These are phyloP conservation scores for Neria commutata DNA, from an alignment of 2,888 invertebrate genomes.

Conservation along the genomic window DNA sequence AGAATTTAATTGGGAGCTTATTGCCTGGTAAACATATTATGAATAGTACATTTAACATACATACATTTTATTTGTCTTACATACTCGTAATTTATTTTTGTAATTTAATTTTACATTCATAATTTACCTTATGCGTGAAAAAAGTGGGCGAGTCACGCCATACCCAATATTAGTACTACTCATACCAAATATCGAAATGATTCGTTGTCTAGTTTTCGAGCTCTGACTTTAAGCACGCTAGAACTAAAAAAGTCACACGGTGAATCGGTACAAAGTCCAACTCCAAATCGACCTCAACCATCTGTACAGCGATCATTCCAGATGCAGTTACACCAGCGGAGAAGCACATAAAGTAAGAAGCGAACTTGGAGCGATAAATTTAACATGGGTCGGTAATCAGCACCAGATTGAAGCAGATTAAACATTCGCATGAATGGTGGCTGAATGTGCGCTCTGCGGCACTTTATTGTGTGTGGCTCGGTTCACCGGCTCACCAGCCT, in stretches of 20 bases:
- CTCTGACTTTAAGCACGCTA: too few relatives aligned
- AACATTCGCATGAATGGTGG: conserved; percentile 56
- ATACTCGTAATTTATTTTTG: too few relatives aligned
- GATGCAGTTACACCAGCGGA: conserved; percentile 18
- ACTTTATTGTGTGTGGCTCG: conserved; percentile 34
- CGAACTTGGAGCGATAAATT: conserved; percentile 56
- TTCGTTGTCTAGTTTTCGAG: too few relatives aligned
- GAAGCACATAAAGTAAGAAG: conserved; percentile 19
- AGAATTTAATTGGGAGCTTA: too few relatives aligned
- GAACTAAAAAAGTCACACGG: conserved; percentile 13
- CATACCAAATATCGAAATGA: too few relatives aligned
- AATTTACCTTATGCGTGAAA: too few relatives aligned
- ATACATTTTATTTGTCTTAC: too few relatives aligned
- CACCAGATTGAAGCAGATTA: conserved; percentile 63
- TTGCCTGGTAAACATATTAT: too few relatives aligned
- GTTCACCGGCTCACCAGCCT: conserved; percentile 7
- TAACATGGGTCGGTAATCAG: conserved; percentile 63
- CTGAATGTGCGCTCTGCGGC: background rate
- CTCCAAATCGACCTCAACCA: background rate
- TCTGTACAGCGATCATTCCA: conserved; percentile 24
- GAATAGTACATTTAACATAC: too few relatives aligned
- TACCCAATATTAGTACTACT: too few relatives aligned
- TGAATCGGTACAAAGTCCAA: background rate
- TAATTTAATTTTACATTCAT: too few relatives aligned
- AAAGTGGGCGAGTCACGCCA: too few relatives aligned